Evolutionary conservation across 2,888 invertebrate species (phyloP), one percentile per base, ranked within the genome.

Genomic region (Epirrhoe tristata): DNA sequence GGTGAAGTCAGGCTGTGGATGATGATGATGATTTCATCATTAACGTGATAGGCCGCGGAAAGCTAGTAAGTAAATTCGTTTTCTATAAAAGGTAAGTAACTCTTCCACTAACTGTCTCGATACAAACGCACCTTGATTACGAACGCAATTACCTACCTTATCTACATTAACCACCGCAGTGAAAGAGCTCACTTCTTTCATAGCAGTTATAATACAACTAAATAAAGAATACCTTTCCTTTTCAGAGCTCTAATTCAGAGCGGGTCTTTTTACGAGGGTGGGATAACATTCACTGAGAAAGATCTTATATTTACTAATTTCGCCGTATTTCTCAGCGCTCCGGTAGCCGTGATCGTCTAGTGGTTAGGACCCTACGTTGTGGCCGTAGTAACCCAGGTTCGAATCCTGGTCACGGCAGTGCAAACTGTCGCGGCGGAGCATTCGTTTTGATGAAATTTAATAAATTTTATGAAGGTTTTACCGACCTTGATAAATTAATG

Each of bases 381-480:
- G 95, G 95, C 95, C 95, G 95, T 95, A 95, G 95, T 95, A 95
- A 95, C 95, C 95, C 95, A 95, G 95, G 95, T 95, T 95, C 95
- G 95, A 95, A 95, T 95, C 95, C 95, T 90, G 90, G 69, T 73
- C 79, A 80, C 78, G 81, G 81, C 81, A 82, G 79, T 80, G 81
- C 54, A 58, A 52, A 77, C 78, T 80, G 76, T 79, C 74, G 48
- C 75, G 76, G 77, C 31, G 77, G 77, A 77, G 24, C 24, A 24
- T 24, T 75, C 32, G 43, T 71, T 72, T 71, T 70, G 66, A 39
- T 50, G 32, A 8, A 54, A 48, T 54, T 58, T 58, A 58, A 58
- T 46, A 39, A 58, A 48, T 12, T 8, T 53, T 6, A 60, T 50
- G 53, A 10, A 53, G 55, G 56, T 51, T 58, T 31, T 32, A 24